Evolutionary conservation across 1,140 invertebrate species (phyloP), one percentile per base, ranked within the genome.

Genomic region (Bombus superbus): DNA sequence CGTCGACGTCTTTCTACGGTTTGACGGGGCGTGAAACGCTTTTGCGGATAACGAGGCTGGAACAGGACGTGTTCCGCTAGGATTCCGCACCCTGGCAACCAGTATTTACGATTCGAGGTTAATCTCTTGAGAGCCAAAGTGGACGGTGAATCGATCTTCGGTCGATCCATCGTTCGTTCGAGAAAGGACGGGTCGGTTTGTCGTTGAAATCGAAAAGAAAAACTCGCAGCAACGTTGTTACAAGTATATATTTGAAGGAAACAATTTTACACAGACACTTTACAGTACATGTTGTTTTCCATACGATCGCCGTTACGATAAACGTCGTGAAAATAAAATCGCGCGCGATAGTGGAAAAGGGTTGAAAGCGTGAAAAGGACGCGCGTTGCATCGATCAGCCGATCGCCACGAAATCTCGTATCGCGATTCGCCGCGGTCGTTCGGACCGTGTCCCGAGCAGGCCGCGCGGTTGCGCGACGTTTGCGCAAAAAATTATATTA

Each of bases 401-500:
- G 15, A 53, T 32, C 44, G n/a, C 44, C 3, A 11, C 38, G 38
- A 28, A 22, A 40, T 13, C 15, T 40, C 47, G 47, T 18, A 3
- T 1, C 0, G 5, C 44, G 32, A 3, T 22, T 53, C 25, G 5
- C 3, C 44, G 18, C 18, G 47, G 1, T 53, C 47, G 47, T 22
- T 53, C 0, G 18, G 47, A 53, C 18, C 47, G 47, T 53, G 18
- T 53, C 6, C 47, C 66, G 64, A 81, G 75, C 78, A 53, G 81
- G 86, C 78, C 83, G 35, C 87, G 89, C 83, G 71, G 74, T 87
- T 71, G 83, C 88, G 76, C 73, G 71, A 86, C 91, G 91, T 94
- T 94, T 94, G 92, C 69, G 38, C 68, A 86, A 93, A 92, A 92
- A 94, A 94, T 94, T 95, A 94, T 92, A 93, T 91, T 89, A 93